Percentiles rank a stretch among this genome's conserved stretches.
These are phyloP conservation scores for Antedon mediterranea DNA, from an alignment of 53 echinoderm and acorn worm genomes.

Conservation along the genomic window DNA sequence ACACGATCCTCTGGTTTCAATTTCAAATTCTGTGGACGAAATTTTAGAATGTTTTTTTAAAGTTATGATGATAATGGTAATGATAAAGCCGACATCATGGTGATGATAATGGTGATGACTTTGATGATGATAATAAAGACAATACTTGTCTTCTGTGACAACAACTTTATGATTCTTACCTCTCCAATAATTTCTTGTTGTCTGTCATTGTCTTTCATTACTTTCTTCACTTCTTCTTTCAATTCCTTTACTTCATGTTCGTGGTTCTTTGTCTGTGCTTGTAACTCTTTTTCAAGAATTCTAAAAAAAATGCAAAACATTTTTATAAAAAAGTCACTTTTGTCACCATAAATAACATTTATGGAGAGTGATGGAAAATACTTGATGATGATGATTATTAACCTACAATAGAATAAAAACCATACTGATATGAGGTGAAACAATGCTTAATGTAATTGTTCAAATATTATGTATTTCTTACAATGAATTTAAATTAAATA, in stretches of 20 bases:
- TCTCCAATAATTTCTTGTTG: slow-evolving; percentile 93
- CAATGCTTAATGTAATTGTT: too few species aligned
- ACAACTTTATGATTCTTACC: slow-evolving; percentile 36
- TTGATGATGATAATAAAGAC: too few species aligned
- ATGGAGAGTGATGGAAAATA: too few species aligned
- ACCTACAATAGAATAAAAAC: too few species aligned
- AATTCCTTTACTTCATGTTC: slow-evolving; percentile 73
- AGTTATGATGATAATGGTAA: too few species aligned
- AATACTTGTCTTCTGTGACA: too few species aligned
- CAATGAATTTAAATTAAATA: too few species aligned
- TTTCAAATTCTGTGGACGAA: slow-evolving; percentile 51
- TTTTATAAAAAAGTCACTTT: neutral
- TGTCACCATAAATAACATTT: too few species aligned
- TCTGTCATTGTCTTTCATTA: slow-evolving; percentile 74
- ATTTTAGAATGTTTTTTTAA: neutral
- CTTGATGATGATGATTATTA: too few species aligned
- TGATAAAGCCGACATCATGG: too few species aligned
- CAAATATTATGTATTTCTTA: too few species aligned
- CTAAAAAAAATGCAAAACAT: slow-evolving; percentile 14
- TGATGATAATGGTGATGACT: neutral
- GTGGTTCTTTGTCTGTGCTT: slow-evolving; percentile 82
- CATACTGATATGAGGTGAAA: too few species aligned
- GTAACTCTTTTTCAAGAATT: slow-evolving; percentile 89
- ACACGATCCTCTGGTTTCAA: slow-evolving; percentile 73
- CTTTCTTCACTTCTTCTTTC: slow-evolving; percentile 49